These are phyloP conservation scores for Carapus acus DNA, from an alignment of 2,797 vertebrate genomes.

Conservation along the genomic window DNA sequence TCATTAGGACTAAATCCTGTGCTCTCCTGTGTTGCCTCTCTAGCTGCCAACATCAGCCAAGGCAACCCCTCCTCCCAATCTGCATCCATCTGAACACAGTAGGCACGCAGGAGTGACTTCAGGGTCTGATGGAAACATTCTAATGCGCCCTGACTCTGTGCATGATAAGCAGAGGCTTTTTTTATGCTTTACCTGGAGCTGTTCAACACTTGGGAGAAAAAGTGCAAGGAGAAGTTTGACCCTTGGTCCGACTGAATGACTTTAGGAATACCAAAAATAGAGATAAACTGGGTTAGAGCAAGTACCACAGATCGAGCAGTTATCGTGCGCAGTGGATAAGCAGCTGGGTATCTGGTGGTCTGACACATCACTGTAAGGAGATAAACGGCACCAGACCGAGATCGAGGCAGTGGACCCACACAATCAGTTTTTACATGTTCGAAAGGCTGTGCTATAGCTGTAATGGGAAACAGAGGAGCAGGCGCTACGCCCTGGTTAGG, in stretches of 20 bases:
- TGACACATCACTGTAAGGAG: neutral
- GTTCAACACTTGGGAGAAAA: neutral
- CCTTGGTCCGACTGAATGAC: neutral
- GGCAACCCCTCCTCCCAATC: neutral
- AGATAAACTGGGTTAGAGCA: neutral
- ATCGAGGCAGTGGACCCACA: neutral
- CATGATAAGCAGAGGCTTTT: neutral
- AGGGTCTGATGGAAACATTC: neutral
- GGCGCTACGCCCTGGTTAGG: neutral
- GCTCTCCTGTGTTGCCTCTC: neutral
- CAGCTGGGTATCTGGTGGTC: neutral
- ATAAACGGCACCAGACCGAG: neutral
- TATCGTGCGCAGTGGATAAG: neutral
- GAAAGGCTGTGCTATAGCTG: neutral
- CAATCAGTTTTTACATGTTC: neutral
- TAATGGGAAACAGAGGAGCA: neutral
- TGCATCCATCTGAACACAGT: neutral
- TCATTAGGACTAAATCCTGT: neutral
- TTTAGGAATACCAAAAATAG: neutral
- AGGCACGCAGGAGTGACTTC: neutral
- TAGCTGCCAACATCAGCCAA: neutral
- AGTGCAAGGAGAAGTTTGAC: neutral
- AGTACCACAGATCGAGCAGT: neutral
- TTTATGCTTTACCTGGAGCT: neutral
- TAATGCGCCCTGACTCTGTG: neutral